phyloP scores from a whole-genome alignment of 1,140 invertebrate species.

The Calliphora vicina region DNA sequence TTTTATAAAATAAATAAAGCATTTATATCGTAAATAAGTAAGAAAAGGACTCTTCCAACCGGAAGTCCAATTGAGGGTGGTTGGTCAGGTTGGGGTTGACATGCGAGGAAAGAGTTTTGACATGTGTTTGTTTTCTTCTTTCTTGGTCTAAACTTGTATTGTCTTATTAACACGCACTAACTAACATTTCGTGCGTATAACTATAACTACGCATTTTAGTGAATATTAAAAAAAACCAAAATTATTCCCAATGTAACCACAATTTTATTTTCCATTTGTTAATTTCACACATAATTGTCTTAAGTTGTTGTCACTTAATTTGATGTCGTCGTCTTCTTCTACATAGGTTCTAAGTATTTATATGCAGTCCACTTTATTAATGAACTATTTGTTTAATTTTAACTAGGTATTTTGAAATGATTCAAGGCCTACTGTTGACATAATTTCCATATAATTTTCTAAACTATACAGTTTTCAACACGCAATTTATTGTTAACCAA shows the following conservation, averaged over 20 bases:
- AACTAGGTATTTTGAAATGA: not conserved
- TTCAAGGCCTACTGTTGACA: not conserved
- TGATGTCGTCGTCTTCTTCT: not conserved
- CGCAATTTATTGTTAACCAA: not conserved
- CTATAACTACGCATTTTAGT: not conserved
- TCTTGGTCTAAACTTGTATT: not conserved
- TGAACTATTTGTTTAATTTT: not conserved
- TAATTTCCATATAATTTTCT: not conserved
- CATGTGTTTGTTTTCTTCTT: not conserved
- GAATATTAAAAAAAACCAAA: not conserved
- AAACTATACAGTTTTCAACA: not conserved
- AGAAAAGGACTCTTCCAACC: too few relatives aligned
- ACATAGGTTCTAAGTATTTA: too few relatives aligned
- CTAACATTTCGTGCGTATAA: not conserved
- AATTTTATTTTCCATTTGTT: not conserved
- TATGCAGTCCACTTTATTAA: not conserved
- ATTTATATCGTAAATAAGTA: not conserved
- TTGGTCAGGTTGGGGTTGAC: not conserved
- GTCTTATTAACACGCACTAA: not conserved
- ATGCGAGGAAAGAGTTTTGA: not conserved
- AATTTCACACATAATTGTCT: conserved; percentile 19
- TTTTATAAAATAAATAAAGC: not conserved
- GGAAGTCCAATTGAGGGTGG: not conserved
- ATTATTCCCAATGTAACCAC: not conserved
- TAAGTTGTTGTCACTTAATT: conserved; percentile 11